These are phyloP conservation scores for Akabosia matsudoensis DNA, from an alignment of 1,140 invertebrate species.

Conservation along the genomic window DNA sequence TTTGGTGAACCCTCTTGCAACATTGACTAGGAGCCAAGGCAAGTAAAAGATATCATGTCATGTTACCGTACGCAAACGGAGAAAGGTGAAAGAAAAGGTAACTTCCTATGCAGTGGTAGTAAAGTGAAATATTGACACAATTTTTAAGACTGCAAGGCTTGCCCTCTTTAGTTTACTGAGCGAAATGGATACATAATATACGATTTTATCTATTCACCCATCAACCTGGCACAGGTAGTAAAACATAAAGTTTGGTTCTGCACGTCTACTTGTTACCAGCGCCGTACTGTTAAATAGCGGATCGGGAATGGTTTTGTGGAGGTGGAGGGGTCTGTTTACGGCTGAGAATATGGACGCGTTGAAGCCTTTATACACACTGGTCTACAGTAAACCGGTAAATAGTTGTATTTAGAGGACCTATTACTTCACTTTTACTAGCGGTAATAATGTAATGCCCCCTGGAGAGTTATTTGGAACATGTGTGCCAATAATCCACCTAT, in stretches of 20 bases:
- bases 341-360: neutral
- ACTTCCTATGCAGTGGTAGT: neutral
- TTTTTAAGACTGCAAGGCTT: neutral
- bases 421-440: constrained; percentile 8
- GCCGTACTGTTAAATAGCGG: neutral
- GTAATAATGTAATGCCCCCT: neutral
- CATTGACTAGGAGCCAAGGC: neutral
- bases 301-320: neutral
- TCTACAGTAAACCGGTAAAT: neutral
- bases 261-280: neutral
- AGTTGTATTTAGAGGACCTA: neutral
- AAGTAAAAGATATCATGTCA: neutral
- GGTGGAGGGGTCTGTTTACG: neutral
- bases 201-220: neutral
- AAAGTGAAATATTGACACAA: neutral
- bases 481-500: neutral
- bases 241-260: neutral
- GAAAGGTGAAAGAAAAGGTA: neutral
- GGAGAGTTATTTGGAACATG: constrained; percentile 6
- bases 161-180: neutral
- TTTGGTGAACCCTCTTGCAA: neutral
- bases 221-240: too few species aligned
- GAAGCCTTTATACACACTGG: neutral
- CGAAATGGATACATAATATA: neutral
- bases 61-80: too few species aligned